Evolutionary conservation across 2,888 invertebrate species (phyloP).

Genomic region (Eupeodes luniger): DNA sequence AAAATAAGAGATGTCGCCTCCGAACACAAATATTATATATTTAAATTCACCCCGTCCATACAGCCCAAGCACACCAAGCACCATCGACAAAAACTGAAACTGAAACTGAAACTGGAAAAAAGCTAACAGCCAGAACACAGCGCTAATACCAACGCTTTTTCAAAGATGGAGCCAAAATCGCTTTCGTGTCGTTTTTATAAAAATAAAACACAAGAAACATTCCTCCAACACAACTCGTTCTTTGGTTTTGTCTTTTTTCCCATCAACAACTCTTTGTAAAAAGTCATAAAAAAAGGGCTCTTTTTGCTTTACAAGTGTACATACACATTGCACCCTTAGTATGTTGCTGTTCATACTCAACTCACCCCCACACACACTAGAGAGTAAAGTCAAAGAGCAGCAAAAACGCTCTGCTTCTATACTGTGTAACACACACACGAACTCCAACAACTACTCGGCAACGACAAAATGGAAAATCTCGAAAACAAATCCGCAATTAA

Average conservation of each 20-base stretch:
- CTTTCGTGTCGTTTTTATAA: conserved; percentile 58
- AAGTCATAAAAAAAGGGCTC: conserved; percentile 39
- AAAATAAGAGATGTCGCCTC: conserved; percentile 74
- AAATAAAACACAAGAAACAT: conserved; percentile 70
- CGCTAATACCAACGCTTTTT: conserved; percentile 73
- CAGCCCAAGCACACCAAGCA: conserved; percentile 15
- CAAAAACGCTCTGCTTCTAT: conserved; percentile 40
- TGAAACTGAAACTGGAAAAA: conserved; percentile 64
- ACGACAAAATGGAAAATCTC: conserved; percentile 73
- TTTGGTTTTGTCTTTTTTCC: conserved; percentile 65
- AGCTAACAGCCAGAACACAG: conserved; percentile 78
- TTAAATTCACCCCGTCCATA: conserved; percentile 69
- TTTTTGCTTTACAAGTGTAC: conserved; percentile 17
- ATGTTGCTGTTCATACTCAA: neutral
- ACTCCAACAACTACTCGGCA: conserved; percentile 33
- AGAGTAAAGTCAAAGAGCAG: conserved; percentile 69
- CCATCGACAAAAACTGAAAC: conserved; percentile 15
- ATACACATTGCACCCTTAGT: conserved; percentile 17
- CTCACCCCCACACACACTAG: conserved; percentile 35
- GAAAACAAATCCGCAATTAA: conserved; percentile 77
- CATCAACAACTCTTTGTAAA: conserved; percentile 42
- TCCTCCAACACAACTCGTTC: conserved; percentile 72
- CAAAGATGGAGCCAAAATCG: conserved; percentile 80
- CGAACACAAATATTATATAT: conserved; percentile 46
- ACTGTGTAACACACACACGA: conserved; percentile 39